A percentile compares a stretch with the other conserved stretches of the same genome.
These are phyloP conservation scores for Salvelinus alpinus DNA, from an alignment of 2,113 vertebrate species.

Conservation along the genomic window DNA sequence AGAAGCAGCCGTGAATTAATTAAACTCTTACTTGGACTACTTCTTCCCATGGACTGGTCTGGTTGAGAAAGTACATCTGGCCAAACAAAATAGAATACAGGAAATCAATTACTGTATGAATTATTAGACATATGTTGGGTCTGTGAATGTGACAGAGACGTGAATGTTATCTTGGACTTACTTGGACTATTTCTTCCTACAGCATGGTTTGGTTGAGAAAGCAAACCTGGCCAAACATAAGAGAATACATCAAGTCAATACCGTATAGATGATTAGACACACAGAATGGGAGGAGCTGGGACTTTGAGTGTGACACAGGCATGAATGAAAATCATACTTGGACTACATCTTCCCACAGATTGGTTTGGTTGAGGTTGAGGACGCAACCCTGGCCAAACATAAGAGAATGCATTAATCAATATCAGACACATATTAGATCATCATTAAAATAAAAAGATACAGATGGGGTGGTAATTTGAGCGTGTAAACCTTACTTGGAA, in stretches of 20 bases:
- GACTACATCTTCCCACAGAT: neutral
- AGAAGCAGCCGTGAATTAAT: neutral
- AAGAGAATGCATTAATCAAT: conserved; percentile 21
- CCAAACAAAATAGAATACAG: neutral
- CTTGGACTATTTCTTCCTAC: too few relatives aligned
- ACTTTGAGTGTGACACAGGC: too few relatives aligned
- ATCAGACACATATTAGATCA: neutral
- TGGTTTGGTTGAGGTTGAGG: neutral
- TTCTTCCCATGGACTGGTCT: conserved; percentile 7
- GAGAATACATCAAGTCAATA: neutral
- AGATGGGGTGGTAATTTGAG: too few relatives aligned
- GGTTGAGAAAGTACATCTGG: conserved; percentile 27
- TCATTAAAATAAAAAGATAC: conserved; percentile 1
- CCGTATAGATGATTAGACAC: too few relatives aligned
- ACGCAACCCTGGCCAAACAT: conserved; percentile 30
- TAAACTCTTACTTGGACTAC: conserved; percentile 33
- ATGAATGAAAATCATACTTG: too few relatives aligned
- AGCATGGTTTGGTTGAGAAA: neutral
- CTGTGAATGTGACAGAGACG: too few relatives aligned
- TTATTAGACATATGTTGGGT: too few relatives aligned
- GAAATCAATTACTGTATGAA: neutral
- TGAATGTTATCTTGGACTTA: neutral
- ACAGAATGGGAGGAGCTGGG: conserved; percentile 6
- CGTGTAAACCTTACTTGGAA: too few relatives aligned
- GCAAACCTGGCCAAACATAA: conserved; percentile 29